A percentile compares a stretch with the other conserved stretches of the same genome.
Evolutionary conservation across 2,113 vertebrate species (phyloP).

Genomic region (Pheucticus melanocephalus): DNA sequence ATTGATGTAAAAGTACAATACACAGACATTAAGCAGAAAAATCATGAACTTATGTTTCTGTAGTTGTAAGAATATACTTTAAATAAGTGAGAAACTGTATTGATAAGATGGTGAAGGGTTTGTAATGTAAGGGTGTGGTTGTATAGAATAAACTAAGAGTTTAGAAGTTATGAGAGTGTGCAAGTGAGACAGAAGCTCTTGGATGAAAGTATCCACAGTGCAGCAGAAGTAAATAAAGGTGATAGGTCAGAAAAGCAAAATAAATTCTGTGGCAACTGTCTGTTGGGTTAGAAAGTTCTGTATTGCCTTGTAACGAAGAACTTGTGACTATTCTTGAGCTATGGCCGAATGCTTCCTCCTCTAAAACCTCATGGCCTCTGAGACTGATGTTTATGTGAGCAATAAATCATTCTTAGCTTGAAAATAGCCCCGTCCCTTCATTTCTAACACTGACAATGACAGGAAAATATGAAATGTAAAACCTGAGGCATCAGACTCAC

Average conservation of each 20-base stretch:
- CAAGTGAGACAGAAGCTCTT: not conserved
- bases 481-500: slow-evolving; percentile 59
- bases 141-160: not conserved
- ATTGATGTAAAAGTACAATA: not conserved
- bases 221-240: not conserved
- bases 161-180: not conserved
- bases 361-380: not conserved
- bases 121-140: not conserved
- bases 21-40: not conserved
- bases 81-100: not conserved
- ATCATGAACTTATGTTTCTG: not conserved
- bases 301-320: not conserved
- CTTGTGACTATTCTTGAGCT: not conserved
- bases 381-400: not conserved
- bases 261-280: not conserved
- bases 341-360: not conserved
- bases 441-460: not conserved
- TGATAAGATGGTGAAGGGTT: not conserved
- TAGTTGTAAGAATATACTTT: not conserved
- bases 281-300: not conserved
- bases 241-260: not conserved
- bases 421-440: not conserved
- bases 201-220: not conserved
- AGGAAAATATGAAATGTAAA: not conserved
- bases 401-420: not conserved